Conservation (phyloP, 2,113 vertebrate genomes). For the Collichthys lucidus region DNA sequence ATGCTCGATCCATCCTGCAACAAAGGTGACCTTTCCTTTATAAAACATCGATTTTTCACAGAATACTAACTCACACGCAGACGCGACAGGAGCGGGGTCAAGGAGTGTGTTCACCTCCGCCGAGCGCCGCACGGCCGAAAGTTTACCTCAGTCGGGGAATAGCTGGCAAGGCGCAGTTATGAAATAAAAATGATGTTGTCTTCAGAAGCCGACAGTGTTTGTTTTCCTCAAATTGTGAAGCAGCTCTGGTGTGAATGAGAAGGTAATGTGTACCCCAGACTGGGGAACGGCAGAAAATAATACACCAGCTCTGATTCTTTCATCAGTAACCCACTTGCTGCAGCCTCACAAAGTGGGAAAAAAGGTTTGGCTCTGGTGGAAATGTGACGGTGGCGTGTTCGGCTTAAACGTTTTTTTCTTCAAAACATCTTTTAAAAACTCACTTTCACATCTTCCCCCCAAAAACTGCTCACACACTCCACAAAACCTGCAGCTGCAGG, state of each 20-base stretch:
- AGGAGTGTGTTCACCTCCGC: slow-evolving; percentile 3
- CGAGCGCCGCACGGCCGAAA: slow-evolving; percentile 33
- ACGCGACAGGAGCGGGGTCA: not conserved
- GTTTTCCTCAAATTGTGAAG: slow-evolving; percentile 56
- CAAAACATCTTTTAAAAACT: not conserved
- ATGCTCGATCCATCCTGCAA: not conserved
- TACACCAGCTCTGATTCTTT: slow-evolving; percentile 39
- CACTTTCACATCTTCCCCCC: not conserved
- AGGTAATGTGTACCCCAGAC: slow-evolving; percentile 40
- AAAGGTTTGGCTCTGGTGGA: not conserved
- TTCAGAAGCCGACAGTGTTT: slow-evolving; percentile 56
- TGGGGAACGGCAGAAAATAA: slow-evolving; percentile 34
- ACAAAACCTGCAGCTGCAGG: not conserved
- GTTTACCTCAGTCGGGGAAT: slow-evolving; percentile 46
- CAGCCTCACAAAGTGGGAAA: slow-evolving; percentile 21
- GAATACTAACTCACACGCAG: not conserved
- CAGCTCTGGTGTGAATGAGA: slow-evolving; percentile 52
- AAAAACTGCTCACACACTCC: not conserved
- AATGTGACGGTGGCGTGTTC: slow-evolving; percentile 18
- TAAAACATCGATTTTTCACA: slow-evolving; percentile 7
- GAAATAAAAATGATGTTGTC: slow-evolving; percentile 71
- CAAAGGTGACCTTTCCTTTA: not conserved
- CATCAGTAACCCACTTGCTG: slow-evolving; percentile 33
- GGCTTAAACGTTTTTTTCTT: slow-evolving; percentile 5
- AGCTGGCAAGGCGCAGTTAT: slow-evolving; percentile 43